phyloP scores from a whole-genome alignment of 1,140 invertebrate species.

The Drosophila miranda region DNA sequence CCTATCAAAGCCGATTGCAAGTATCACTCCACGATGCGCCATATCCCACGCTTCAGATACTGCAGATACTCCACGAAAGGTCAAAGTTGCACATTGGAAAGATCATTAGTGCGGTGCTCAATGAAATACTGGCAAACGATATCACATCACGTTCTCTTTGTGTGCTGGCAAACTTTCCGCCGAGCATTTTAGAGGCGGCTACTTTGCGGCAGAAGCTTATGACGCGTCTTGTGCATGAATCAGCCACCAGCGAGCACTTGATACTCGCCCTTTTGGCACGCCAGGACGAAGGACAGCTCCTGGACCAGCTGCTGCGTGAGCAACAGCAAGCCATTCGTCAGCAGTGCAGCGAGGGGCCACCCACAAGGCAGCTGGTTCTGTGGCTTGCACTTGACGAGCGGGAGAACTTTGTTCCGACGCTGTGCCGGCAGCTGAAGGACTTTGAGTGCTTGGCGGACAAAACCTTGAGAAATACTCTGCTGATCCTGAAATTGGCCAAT shows the following conservation, averaged over 20 bases:
- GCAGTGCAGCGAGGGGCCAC: conserved; percentile 12
- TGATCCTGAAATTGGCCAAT: conserved; percentile 67
- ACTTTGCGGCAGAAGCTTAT: conserved; percentile 41
- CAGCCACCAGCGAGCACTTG: conserved; percentile 30
- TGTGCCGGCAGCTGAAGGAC: conserved; percentile 55
- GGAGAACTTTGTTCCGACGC: conserved; percentile 60
- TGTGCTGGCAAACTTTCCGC: conserved; percentile 64
- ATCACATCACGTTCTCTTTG: conserved; percentile 45
- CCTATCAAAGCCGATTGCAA: conserved; percentile 29
- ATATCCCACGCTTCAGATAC: conserved; percentile 59
- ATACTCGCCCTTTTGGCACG: conserved; percentile 56
- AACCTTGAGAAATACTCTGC: conserved; percentile 58
- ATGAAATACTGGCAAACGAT: conserved; percentile 46
- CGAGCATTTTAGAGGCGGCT: conserved; percentile 36
- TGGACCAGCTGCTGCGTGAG: conserved; percentile 31
- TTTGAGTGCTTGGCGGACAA: conserved; percentile 53
- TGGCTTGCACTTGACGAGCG: conserved; percentile 39
- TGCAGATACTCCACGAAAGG: conserved; percentile 29
- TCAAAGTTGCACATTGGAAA: conserved; percentile 53
- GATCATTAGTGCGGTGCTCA: conserved; percentile 42
- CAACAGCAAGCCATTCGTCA: conserved; percentile 16
- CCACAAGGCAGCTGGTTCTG: conserved; percentile 53
- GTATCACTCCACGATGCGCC: conserved; percentile 21
- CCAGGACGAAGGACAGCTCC: conserved; percentile 20
- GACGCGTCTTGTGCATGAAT: conserved; percentile 23